phyloP scores from a whole-genome alignment of 2,113 vertebrate genomes.

The Mormyrus lacerda region DNA sequence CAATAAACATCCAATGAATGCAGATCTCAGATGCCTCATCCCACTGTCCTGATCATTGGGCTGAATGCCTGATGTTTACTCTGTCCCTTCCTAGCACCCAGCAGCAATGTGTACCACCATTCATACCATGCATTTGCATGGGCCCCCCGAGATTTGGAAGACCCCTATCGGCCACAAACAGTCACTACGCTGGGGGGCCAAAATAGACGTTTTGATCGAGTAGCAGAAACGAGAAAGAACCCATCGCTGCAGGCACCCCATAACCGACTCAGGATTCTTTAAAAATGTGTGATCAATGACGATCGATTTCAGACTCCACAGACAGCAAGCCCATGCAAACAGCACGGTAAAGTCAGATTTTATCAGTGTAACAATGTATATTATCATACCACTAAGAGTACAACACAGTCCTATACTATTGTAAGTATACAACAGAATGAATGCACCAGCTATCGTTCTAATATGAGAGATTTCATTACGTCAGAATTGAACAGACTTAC shows the following conservation, averaged over 20 bases:
- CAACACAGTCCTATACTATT: neutral
- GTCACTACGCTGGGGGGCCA: neutral
- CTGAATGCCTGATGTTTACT: neutral
- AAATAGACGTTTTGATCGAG: neutral
- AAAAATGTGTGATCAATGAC: neutral
- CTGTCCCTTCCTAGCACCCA: neutral
- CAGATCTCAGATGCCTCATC: neutral
- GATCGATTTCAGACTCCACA: neutral
- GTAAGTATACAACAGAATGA: neutral
- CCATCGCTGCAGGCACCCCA: neutral
- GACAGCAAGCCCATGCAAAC: neutral
- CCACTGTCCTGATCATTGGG: neutral
- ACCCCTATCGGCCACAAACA: neutral
- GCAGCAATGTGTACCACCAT: neutral
- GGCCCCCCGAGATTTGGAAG: neutral
- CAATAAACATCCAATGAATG: neutral
- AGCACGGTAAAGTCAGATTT: neutral
- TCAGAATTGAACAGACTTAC: neutral
- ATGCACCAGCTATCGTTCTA: neutral
- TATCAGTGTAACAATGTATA: neutral
- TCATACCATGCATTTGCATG: neutral
- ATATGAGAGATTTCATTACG: neutral
- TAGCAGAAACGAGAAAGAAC: neutral
- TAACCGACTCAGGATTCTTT: neutral
- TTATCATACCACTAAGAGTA: neutral